phyloP scores from a whole-genome alignment of 2,888 invertebrate species.

The Aphidoletes aphidimyza region DNA sequence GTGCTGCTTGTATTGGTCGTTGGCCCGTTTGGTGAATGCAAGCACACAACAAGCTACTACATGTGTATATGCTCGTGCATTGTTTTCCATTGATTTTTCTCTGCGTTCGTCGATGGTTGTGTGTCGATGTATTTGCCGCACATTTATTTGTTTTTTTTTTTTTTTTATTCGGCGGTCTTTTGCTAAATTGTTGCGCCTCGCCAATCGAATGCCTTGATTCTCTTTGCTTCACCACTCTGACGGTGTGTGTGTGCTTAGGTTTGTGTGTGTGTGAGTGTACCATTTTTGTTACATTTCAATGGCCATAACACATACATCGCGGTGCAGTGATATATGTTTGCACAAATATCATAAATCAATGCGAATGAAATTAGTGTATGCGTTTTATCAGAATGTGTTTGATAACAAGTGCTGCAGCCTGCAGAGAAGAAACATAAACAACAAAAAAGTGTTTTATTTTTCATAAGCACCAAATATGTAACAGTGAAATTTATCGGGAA shows the following conservation, averaged over 20 bases:
- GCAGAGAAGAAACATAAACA: too few species aligned
- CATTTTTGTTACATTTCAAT: background rate
- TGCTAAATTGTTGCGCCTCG: too few species aligned
- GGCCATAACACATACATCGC: background rate
- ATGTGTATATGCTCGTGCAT: constrained; percentile 7
- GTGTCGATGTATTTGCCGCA: background rate
- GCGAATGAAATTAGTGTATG: background rate
- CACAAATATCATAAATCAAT: background rate
- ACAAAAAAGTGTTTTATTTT: too few species aligned
- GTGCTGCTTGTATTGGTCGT: constrained; percentile 50
- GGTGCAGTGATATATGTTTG: background rate
- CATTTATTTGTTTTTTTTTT: background rate
- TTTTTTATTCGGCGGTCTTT: background rate
- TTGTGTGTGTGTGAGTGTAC: too few species aligned
- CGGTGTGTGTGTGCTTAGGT: too few species aligned
- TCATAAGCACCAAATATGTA: too few species aligned
- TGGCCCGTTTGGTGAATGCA: constrained; percentile 50
- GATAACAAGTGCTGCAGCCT: background rate
- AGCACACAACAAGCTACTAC: background rate
- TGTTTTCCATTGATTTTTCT: constrained; percentile 32
- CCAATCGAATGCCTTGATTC: too few species aligned
- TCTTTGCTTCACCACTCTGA: too few species aligned
- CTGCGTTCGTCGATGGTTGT: background rate
- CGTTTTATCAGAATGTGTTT: background rate
- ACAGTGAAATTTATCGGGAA: too few species aligned